Conservation (phyloP, 2,888 invertebrate species). For the Adelphocoris suturalis region DNA sequence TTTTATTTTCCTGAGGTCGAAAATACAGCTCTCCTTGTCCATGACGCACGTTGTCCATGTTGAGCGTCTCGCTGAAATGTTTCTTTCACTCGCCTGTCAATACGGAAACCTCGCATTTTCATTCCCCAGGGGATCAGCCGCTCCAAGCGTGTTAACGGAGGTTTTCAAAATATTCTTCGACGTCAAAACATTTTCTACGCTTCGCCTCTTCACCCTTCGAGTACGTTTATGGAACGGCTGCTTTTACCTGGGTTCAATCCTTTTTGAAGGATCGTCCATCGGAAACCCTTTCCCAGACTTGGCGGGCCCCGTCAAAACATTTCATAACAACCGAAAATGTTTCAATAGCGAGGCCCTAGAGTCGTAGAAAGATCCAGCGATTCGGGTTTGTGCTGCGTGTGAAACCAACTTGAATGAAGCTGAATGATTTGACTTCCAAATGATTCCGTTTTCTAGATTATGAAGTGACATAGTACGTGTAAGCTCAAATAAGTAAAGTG, state of each 20-base stretch:
- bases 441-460: no score
- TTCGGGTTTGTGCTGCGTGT: neutral
- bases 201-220: neutral
- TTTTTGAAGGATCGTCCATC: neutral
- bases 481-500: no score
- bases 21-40: neutral
- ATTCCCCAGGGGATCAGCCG: conserved; percentile 1
- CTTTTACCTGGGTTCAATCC: neutral
- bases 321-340: conserved; percentile 57
- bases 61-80: neutral
- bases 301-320: conserved; percentile 55
- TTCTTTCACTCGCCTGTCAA: neutral
- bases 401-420: neutral
- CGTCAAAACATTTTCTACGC: conserved; percentile 24
- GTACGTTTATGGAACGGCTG: neutral
- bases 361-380: neutral
- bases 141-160: neutral
- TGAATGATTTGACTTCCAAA: no score
- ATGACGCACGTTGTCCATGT: neutral
- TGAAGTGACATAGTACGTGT: no score
- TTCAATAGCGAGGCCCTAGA: conserved; percentile 7
- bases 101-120: neutral
- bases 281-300: neutral
- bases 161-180: conserved; percentile 11
- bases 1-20: no score